A percentile compares a stretch with the other conserved stretches of the same genome.
phyloP scores from a whole-genome alignment of 1,140 invertebrate genomes.

The Pseudachorutes palmiensis region DNA sequence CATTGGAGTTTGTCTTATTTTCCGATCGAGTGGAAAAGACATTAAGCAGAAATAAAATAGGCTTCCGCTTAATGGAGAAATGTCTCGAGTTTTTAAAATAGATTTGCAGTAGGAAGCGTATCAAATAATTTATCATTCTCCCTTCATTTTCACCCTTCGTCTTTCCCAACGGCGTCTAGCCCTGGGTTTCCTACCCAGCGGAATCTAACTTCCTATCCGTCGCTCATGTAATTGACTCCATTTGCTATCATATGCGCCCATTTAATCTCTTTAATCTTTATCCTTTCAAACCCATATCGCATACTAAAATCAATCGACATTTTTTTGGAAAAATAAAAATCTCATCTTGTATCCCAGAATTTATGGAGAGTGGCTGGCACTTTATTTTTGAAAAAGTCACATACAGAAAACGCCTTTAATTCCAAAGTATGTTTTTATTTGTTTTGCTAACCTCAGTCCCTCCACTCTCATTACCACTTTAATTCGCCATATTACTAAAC shows the following conservation, averaged over 20 bases:
- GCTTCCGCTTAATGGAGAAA: conserved; percentile 8
- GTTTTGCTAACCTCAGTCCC: no score
- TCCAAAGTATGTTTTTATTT: no score
- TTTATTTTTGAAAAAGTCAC: no score
- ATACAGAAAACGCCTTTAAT: no score
- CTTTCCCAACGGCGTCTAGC: not conserved
- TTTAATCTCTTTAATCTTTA: conserved; percentile 8
- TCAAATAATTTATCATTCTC: conserved; percentile 7
- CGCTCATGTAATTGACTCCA: conserved; percentile 1
- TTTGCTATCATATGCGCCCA: not conserved
- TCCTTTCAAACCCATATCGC: no score
- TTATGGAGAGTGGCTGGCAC: no score
- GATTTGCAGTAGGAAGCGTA: not conserved
- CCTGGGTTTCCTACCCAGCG: not conserved
- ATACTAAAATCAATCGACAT: no score
- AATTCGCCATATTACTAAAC: no score
- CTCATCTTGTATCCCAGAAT: no score
- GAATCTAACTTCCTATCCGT: conserved; percentile 10
- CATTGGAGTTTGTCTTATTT: not conserved
- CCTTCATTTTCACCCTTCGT: not conserved
- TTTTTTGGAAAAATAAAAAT: no score
- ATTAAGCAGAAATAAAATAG: not conserved
- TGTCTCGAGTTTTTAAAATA: conserved; percentile 8
- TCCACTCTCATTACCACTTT: no score
- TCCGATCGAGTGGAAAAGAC: not conserved